A percentile compares a stretch with the other conserved stretches of the same genome.
Evolutionary conservation across 2,888 invertebrate species (phyloP).

Genomic region (Volucella zonaria): DNA sequence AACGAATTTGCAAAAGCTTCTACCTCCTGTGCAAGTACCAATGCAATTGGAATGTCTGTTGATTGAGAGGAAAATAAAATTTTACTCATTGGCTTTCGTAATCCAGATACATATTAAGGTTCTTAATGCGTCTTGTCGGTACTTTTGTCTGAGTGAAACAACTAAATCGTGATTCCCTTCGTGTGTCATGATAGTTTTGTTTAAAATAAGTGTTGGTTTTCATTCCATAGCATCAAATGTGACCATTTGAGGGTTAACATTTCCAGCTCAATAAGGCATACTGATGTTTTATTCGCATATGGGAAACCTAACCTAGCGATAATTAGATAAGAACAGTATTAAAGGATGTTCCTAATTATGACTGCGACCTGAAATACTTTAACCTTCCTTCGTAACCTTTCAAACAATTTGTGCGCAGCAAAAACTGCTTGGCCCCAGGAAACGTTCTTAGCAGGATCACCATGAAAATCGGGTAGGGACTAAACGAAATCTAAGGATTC

Average conservation of each 20-base stretch:
- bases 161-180: too few species aligned
- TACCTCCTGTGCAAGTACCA: constrained; percentile 20
- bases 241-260: constrained; percentile 20
- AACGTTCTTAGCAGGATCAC: constrained; percentile 29
- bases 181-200: too few species aligned
- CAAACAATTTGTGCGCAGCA: too few species aligned
- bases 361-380: too few species aligned
- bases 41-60: constrained; percentile 27
- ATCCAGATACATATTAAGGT: constrained; percentile 19
- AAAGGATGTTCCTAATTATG: too few species aligned
- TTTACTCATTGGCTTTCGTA: constrained; percentile 27
- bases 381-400: too few species aligned
- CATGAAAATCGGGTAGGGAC: constrained; percentile 41
- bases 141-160: too few species aligned
- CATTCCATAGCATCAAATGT: background rate
- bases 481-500: constrained; percentile 43
- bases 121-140: constrained; percentile 53
- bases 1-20: background rate
- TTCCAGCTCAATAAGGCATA: background rate
- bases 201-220: too few species aligned
- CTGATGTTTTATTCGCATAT: background rate
- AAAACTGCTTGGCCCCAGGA: background rate
- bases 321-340: too few species aligned
- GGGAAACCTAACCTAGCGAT: too few species aligned
- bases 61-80: constrained; percentile 47